phyloP scores from a whole-genome alignment of 2,113 vertebrate genomes.

The Acanthochromis polyacanthus region DNA sequence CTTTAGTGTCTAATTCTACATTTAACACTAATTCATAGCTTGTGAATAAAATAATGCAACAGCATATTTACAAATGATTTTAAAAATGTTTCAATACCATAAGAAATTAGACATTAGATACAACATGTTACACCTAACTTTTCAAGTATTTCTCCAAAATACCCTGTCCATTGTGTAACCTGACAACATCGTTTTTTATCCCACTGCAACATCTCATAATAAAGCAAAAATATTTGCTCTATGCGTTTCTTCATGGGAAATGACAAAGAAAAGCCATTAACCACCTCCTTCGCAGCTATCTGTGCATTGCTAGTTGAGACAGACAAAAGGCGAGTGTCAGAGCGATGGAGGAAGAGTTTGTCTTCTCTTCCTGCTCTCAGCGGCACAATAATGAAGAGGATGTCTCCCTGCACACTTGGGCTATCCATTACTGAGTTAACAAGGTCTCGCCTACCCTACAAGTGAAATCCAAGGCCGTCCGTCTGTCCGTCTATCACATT shows the following conservation, averaged over 20 bases:
- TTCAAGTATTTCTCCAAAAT: not conserved
- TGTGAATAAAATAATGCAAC: not conserved
- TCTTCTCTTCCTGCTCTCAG: slow-evolving; percentile 77
- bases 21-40: not conserved
- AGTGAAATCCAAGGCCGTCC: slow-evolving; percentile 71
- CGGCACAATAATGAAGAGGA: slow-evolving; percentile 79
- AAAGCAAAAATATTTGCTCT: slow-evolving; percentile 31
- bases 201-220: slow-evolving; percentile 2
- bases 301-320: slow-evolving; percentile 78
- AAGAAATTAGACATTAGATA: not conserved
- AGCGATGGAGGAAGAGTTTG: slow-evolving; percentile 83
- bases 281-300: slow-evolving; percentile 32
- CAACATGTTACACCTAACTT: too few species aligned
- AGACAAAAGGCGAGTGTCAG: slow-evolving; percentile 86
- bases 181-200: slow-evolving; percentile 4
- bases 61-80: not conserved
- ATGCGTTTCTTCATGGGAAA: slow-evolving; percentile 86
- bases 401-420: slow-evolving; percentile 69
- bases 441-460: slow-evolving; percentile 56
- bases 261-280: slow-evolving; percentile 69
- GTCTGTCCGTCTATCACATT: slow-evolving; percentile 52
- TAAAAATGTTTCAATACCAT: not conserved
- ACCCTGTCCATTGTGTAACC: not conserved
- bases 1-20: not conserved
- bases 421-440: slow-evolving; percentile 86